These are phyloP conservation scores for Cabera pusaria DNA, from an alignment of 2,888 invertebrate species.

Conservation along the genomic window DNA sequence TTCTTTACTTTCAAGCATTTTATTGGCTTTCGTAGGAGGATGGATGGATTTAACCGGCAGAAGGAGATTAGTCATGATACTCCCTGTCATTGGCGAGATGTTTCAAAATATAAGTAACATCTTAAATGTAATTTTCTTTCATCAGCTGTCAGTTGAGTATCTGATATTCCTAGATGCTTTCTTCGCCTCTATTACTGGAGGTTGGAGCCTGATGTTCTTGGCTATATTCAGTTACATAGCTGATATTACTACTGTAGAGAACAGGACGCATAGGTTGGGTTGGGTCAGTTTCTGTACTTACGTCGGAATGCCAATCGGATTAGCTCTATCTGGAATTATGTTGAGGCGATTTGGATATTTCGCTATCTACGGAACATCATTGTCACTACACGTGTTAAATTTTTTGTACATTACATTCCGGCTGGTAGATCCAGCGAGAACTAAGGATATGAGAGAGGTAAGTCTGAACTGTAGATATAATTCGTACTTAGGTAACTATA, in stretches of 20 bases:
- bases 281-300: constrained; percentile 40
- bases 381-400: constrained; percentile 33
- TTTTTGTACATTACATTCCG: constrained; percentile 32
- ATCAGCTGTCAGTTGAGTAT: constrained; percentile 88
- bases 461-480: constrained; percentile 1
- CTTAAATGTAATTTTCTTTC: constrained; percentile 87
- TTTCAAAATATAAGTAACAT: constrained; percentile 86
- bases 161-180: constrained; percentile 38
- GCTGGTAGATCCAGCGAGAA: constrained; percentile 35
- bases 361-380: constrained; percentile 35
- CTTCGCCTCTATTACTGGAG: constrained; percentile 37
- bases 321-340: constrained; percentile 39
- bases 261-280: constrained; percentile 42
- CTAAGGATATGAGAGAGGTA: constrained; percentile 37
- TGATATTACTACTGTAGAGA: constrained; percentile 36
- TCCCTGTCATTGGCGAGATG: constrained; percentile 89
- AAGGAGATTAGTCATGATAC: constrained; percentile 87
- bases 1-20: constrained; percentile 87
- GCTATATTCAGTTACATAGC: constrained; percentile 40
- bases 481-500: no score
- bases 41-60: constrained; percentile 85
- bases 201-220: constrained; percentile 34
- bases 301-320: constrained; percentile 40
- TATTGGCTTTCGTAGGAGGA: constrained; percentile 89
- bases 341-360: constrained; percentile 38